Conservation (phyloP, 2,797 vertebrate genomes). For the Characodon lateralis region DNA sequence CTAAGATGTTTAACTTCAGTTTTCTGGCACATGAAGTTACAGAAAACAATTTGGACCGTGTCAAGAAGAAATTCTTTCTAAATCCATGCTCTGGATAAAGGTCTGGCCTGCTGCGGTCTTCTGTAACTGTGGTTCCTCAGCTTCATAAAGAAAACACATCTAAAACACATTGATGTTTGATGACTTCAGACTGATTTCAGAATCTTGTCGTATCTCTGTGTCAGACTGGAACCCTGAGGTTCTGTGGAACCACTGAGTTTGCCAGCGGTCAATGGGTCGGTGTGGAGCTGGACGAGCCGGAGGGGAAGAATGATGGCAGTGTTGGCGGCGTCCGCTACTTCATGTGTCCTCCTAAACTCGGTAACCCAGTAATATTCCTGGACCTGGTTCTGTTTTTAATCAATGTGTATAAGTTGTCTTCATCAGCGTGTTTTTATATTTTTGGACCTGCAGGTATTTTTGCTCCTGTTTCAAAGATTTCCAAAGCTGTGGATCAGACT, state of each 20-base stretch:
- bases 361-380: conserved; percentile 57
- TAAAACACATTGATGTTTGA: no score
- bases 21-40: no score
- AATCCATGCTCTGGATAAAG: no score
- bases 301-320: conserved; percentile 93
- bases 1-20: no score
- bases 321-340: conserved; percentile 94
- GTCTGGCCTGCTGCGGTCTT: no score
- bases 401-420: background rate
- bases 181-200: no score
- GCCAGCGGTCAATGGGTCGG: conserved; percentile 96
- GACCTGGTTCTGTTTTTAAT: background rate
- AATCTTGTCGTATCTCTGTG: conserved; percentile 8
- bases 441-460: conserved; percentile 83
- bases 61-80: no score
- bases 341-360: conserved; percentile 92
- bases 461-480: conserved; percentile 90
- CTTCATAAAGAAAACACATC: no score
- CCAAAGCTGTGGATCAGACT: conserved; percentile 82
- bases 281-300: conserved; percentile 91
- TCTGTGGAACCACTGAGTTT: conserved; percentile 93
- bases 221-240: conserved; percentile 88
- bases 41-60: no score
- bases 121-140: no score
- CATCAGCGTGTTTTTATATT: background rate